Conservation (phyloP, 2,797 vertebrate genomes). For the Peromyscus nudipes region DNA sequence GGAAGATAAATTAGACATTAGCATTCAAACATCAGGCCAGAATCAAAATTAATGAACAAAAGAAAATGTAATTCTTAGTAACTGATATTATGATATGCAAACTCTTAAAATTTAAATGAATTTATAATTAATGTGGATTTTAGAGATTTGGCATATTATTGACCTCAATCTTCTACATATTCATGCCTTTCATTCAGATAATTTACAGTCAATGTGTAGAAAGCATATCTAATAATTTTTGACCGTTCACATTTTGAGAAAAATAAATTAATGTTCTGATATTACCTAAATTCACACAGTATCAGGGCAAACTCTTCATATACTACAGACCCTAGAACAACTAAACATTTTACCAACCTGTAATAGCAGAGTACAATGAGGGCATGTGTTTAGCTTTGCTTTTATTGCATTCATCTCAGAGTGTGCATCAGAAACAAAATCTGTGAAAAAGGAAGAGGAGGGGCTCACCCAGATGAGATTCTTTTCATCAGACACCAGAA, state of each 20-base stretch:
- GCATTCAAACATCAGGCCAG: background rate
- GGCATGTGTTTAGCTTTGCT: fast-evolving
- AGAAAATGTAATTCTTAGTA: background rate
- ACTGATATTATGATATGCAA: background rate
- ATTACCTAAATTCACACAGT: background rate
- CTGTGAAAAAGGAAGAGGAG: background rate
- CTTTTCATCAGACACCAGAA: background rate
- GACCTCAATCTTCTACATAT: background rate
- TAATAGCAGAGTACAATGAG: background rate
- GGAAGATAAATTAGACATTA: conserved; percentile 32
- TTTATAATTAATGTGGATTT: background rate
- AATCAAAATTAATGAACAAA: conserved; percentile 31
- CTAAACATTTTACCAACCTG: background rate
- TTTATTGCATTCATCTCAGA: background rate
- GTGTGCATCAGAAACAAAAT: background rate
- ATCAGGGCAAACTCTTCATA: background rate
- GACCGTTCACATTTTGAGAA: background rate
- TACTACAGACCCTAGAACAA: background rate
- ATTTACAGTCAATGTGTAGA: background rate
- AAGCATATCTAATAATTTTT: background rate
- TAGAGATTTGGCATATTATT: background rate
- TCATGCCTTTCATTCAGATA: background rate
- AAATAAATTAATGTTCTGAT: background rate
- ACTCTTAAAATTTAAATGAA: background rate
- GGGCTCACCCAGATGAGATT: background rate